Conservation (phyloP, 2,888 invertebrate species). For the Molanna angustata region DNA sequence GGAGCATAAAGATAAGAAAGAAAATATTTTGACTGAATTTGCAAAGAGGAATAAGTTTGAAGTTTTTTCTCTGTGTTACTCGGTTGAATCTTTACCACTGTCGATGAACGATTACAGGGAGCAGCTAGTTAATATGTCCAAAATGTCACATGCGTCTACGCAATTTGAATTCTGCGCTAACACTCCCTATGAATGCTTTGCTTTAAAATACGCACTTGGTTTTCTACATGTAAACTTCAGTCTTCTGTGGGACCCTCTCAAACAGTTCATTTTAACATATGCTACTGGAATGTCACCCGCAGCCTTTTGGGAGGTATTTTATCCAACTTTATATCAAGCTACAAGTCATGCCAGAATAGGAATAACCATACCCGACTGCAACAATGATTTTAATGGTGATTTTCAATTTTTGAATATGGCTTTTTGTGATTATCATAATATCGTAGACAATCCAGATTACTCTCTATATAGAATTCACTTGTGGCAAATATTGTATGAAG, state of each 20-base stretch:
- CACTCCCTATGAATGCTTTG: conserved; percentile 60
- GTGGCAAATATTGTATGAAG: conserved; percentile 74
- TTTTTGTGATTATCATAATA: conserved; percentile 45
- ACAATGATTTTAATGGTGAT: conserved; percentile 43
- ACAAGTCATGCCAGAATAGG: conserved; percentile 48
- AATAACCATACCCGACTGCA: conserved; percentile 42
- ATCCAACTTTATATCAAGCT: conserved; percentile 56
- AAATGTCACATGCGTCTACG: conserved; percentile 63
- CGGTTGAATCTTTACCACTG: conserved; percentile 68
- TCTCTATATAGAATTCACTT: conserved; percentile 74
- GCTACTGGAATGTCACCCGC: conserved; percentile 59
- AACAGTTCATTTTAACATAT: conserved; percentile 71
- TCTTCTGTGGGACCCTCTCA: conserved; percentile 82
- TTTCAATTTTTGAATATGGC: conserved; percentile 42
- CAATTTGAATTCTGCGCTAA: conserved; percentile 57
- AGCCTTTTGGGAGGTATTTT: conserved; percentile 74
- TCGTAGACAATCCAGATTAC: conserved; percentile 64
- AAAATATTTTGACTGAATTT: too few species aligned
- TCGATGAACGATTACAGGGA: conserved; percentile 79
- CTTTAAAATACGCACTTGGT: conserved; percentile 78
- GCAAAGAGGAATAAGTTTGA: too few species aligned
- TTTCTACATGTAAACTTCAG: conserved; percentile 84
- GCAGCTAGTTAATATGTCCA: conserved; percentile 70
- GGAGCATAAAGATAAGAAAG: conserved; percentile 35
- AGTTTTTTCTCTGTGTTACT: conserved; percentile 65